Conservation (phyloP, 37 sponge, comb jelly and placozoan genomes). For the Chondrosia reniformis region DNA sequence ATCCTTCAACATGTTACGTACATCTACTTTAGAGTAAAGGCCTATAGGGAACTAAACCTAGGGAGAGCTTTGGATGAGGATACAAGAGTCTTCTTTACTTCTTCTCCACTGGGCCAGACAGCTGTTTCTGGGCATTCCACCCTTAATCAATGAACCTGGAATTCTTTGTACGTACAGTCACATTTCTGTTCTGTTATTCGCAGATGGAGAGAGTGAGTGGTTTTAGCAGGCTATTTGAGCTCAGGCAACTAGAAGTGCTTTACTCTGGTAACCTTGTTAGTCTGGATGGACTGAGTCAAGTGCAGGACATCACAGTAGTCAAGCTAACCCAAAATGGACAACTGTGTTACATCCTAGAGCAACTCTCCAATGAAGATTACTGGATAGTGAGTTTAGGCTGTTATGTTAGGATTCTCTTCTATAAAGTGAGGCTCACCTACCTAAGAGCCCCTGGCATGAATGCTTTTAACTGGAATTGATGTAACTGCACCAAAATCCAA, state of each 20-base stretch:
- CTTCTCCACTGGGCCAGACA: too few species aligned
- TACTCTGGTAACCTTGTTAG: constrained; percentile 21
- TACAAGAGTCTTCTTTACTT: too few species aligned
- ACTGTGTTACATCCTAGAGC: constrained; percentile 47
- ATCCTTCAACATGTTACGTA: neutral
- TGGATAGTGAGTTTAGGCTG: constrained; percentile 34
- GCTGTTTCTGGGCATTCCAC: neutral
- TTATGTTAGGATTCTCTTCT: neutral
- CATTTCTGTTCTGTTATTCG: too few species aligned
- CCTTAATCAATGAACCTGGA: too few species aligned
- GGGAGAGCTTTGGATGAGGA: too few species aligned
- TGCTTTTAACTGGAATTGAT: neutral
- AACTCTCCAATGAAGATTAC: constrained; percentile 28
- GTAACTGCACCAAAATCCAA: neutral
- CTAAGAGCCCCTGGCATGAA: neutral
- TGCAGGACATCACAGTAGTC: neutral
- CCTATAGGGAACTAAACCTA: too few species aligned
- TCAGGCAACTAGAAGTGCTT: constrained; percentile 28
- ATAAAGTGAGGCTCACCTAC: neutral
- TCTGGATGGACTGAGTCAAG: constrained; percentile 58
- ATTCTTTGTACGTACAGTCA: too few species aligned
- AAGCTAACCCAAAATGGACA: constrained; percentile 9
- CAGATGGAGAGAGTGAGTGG: too few species aligned
- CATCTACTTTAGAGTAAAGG: too few species aligned
- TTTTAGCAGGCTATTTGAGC: constrained; percentile 22